A percentile compares a stretch with the other conserved stretches of the same genome.
phyloP scores from a whole-genome alignment of 2,113 vertebrate genomes.

The Cynocephalus volans region DNA sequence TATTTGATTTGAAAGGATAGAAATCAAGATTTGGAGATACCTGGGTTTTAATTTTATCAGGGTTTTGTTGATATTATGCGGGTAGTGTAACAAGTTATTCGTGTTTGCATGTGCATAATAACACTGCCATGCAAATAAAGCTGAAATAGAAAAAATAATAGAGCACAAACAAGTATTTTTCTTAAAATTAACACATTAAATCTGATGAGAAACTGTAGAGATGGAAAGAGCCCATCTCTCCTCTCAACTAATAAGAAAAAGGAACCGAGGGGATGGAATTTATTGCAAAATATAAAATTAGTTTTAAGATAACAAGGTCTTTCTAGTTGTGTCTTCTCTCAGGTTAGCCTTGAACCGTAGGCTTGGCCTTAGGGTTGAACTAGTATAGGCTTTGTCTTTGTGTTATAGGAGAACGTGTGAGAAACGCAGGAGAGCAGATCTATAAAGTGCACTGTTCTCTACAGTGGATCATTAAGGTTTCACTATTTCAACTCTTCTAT shows the following conservation, averaged over 20 bases:
- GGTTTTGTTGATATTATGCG: background rate
- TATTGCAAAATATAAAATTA: background rate
- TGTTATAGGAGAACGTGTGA: background rate
- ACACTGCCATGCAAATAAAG: background rate
- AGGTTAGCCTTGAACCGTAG: background rate
- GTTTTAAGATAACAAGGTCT: background rate
- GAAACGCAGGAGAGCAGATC: background rate
- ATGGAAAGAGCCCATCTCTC: background rate
- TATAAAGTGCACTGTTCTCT: background rate
- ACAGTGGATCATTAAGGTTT: background rate
- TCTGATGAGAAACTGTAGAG: background rate
- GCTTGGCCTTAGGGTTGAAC: background rate
- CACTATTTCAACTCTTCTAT: background rate
- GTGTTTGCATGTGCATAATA: background rate
- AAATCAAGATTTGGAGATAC: background rate
- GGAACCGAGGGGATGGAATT: background rate
- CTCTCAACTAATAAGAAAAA: background rate
- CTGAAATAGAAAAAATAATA: slow-evolving; percentile 31
- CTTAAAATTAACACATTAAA: background rate
- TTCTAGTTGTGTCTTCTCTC: background rate
- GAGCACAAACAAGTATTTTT: background rate
- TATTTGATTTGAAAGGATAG: background rate
- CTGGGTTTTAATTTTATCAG: background rate
- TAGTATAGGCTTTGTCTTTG: background rate
- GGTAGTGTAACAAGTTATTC: background rate